Base-by-base conservation (phyloP, 2,888 invertebrate species). In the Pediacus dermestoides region DNA sequence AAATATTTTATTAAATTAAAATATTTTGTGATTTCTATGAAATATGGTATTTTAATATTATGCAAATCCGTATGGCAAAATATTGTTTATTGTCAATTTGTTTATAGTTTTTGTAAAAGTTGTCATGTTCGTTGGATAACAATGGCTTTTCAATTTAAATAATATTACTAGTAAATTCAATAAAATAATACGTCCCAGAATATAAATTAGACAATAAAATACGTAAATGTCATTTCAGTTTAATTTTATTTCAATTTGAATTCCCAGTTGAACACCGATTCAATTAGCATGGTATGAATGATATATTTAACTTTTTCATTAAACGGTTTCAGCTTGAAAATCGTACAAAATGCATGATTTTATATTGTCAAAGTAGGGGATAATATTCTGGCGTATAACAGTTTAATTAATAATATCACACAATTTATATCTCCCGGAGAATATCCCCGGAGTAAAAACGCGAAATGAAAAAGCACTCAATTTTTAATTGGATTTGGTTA, bases 401-500 rank as follows among this genome's bases (percentile, higher is more conserved):
- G n/a, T 18, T 18, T 18, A 18, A 7, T 6, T n/a, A 6, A n/a
- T n/a, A 4, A 6, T 9, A 23, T 10, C n/a, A n/a, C n/a, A n/a
- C 3, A 23, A 23, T 23, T 23, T 23, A 23, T 9, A 9, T 23
- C n/a, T 6, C n/a, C n/a, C 10, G 10, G 9, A 32, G 38, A 52
- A 49, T 50, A 53, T 53, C 55, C 55, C 48, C 34, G 41, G 58
- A 60, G 57, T 52, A 28, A 54, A 53, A 51, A 49, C 48, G 56
- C 46, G 60, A 69, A 69, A 68, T 68, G 70, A 67, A 71, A 71
- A 71, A 68, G 70, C 71, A 71, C 71, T 70, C 68, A 68, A 68
- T 68, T 70, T 70, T 71, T 71, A 70, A 71, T 71, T 71, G 69
- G 66, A 69, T 69, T 67, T 63, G 66, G 70, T 70, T 71, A 70